Base-by-base conservation (phyloP, 2,888 invertebrate species). In the Andrena praecox region DNA sequence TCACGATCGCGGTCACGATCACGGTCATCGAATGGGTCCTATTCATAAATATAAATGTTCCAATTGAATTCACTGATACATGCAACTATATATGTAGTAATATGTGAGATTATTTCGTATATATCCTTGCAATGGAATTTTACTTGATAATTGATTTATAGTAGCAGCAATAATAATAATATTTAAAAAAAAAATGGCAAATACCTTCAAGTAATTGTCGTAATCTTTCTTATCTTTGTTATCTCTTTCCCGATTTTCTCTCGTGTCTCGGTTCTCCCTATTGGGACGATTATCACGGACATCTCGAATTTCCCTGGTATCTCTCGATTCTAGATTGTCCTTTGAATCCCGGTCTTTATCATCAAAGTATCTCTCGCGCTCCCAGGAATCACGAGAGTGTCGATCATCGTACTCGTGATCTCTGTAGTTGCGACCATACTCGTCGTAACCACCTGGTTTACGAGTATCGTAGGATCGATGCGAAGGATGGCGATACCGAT, bases 201-300 rank as follows among this genome's bases (percentile, higher is more conserved):
- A 16, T 84, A 93, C 93, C 91, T 94, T 94, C 31, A 92, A 91
- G 85, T 92, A 92, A 85, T 92, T 93, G 60, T 95, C 94, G 69
- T 93, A 94, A 84, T 94, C 94, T 66, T 93, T 90, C 69, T 91
- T 92, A 12, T 91, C 84, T 91, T 90, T 90, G 33, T 79, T 87
- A 27, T 87, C 87, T 50, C 86, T 59, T 5, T 88, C 88, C 16
- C 85, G 80, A 24, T 10, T 90, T 59, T 94, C 92, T 81, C 88
- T 75, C 5, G 62, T n/a, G 24, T 80, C 80, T 54, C 84, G 73
- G 6, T 48, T 91, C 66, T 93, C 91, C 74, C 89, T 89, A 20
- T 29, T 72, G 50, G 91, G 91, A 50, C 93, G 87, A 63, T 74
- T 85, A 16, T 92, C 93, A 33, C 91, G 83, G 42, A 52, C 80